phyloP scores from a whole-genome alignment of 2,113 vertebrate species.

The Columba janthina region DNA sequence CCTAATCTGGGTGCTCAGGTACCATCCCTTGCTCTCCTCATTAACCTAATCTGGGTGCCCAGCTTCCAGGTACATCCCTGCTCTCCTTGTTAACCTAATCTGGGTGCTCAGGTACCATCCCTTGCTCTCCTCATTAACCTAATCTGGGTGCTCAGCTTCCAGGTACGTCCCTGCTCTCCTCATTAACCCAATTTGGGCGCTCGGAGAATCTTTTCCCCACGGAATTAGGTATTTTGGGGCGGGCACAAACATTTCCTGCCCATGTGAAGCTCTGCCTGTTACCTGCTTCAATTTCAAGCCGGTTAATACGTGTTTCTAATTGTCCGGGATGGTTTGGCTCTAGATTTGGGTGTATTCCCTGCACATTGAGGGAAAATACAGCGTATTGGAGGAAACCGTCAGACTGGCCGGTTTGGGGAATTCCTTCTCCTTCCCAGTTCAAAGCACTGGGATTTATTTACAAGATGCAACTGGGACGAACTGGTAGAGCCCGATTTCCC shows the following conservation, averaged over 20 bases:
- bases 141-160: no score
- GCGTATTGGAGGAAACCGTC: background rate
- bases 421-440: background rate
- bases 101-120: no score
- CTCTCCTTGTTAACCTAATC: no score
- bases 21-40: no score
- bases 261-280: background rate
- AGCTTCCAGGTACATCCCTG: no score
- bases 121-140: no score
- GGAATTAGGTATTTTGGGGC: rapidly evolving
- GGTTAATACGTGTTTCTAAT: background rate
- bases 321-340: background rate
- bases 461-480: background rate
- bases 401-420: no score
- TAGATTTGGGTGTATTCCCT: background rate
- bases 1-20: no score
- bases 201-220: background rate
- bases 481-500: background rate
- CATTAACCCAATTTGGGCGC: background rate
- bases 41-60: no score
- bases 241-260: background rate
- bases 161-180: no score
- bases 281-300: no score
- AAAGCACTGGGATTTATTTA: background rate
- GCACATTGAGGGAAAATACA: no score